phyloP scores from a whole-genome alignment of 2,113 vertebrate species.

The Salvelinus namaycush region DNA sequence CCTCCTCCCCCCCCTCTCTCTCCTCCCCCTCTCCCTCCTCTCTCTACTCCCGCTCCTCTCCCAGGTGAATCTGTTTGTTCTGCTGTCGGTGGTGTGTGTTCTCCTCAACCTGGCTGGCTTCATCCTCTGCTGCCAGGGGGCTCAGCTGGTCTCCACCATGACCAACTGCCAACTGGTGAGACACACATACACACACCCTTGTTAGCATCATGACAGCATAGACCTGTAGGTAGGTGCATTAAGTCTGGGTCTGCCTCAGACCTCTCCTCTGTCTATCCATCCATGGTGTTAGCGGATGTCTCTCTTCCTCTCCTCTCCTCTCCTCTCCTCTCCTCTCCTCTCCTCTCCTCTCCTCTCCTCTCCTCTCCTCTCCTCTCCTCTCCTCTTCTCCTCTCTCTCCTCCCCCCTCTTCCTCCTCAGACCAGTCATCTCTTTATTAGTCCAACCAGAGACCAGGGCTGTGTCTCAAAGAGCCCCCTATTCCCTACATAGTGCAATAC shows the following conservation, averaged over 20 bases:
- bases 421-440: not conserved
- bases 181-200: not conserved
- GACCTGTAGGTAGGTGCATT: too few relatives aligned
- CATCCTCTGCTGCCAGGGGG: constrained; percentile 82
- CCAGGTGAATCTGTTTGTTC: constrained; percentile 84
- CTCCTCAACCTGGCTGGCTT: constrained; percentile 84
- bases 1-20: too few relatives aligned
- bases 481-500: too few relatives aligned
- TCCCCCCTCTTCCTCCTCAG: not conserved
- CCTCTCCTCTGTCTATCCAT: too few relatives aligned
- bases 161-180: constrained; percentile 81
- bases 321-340: too few relatives aligned
- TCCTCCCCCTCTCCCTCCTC: not conserved
- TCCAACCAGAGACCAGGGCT: not conserved
- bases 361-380: not conserved
- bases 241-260: too few relatives aligned
- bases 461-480: too few relatives aligned
- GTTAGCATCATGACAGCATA: too few relatives aligned
- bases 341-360: too few relatives aligned
- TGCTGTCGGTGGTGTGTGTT: constrained; percentile 83
- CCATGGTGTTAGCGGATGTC: too few relatives aligned
- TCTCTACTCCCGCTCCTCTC: constrained; percentile 18
- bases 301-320: not conserved
- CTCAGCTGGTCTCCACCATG: constrained; percentile 83
- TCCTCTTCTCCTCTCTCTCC: not conserved